Base-by-base conservation (phyloP, 23 tunicate genomes). In the Halocynthia roretzi region DNA sequence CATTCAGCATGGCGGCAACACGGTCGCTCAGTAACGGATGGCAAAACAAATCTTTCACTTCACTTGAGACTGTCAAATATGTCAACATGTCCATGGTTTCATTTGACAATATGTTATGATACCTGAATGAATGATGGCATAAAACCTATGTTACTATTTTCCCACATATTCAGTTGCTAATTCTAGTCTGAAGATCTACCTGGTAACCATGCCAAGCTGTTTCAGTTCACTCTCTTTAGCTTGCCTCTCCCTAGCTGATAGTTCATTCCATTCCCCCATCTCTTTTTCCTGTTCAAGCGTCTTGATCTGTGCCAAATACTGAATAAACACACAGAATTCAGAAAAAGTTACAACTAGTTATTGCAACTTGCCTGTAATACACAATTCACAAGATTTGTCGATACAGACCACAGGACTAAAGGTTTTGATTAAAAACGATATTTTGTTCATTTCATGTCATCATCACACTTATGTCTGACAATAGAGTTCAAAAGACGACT, bases 1-100 rank as follows among this genome's bases (percentile, higher is more conserved):
- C 61, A 64, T 90, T 80, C 6, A 81, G 61, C 97, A 90, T 90
- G n/a, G 62, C 76, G 0, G 97, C 97, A 52, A 90, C 76, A 53
- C 97, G 71, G 17, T 75, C 80, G 55, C 80, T 86, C 2, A 90
- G 86, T 8, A 76, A 56, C 14, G 75, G 56, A 62, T 90, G 85
- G 54, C 83, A 70, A 40, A 90, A 75, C 7, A 90, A 60, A 18
- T 77, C 64, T 65, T 75, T 60, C n/a, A 87, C 77, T 70, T 76
- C 86, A 7, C 31, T 54, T 2, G 61, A 72, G 0, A 19, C 67
- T 12, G 75, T 81, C 61, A 81, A 10, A 70, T 87, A 87, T 56
- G 77, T 53, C 49, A 87, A 54, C 8, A 60, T 62, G 10, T 87
- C 82, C 10, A 87, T 49, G 6, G 93, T 81, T 61, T 87, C 83